Percentiles rank a stretch among this genome's conserved stretches.
Conservation (phyloP, 2,797 vertebrate genomes). For the Scolopax rusticola region DNA sequence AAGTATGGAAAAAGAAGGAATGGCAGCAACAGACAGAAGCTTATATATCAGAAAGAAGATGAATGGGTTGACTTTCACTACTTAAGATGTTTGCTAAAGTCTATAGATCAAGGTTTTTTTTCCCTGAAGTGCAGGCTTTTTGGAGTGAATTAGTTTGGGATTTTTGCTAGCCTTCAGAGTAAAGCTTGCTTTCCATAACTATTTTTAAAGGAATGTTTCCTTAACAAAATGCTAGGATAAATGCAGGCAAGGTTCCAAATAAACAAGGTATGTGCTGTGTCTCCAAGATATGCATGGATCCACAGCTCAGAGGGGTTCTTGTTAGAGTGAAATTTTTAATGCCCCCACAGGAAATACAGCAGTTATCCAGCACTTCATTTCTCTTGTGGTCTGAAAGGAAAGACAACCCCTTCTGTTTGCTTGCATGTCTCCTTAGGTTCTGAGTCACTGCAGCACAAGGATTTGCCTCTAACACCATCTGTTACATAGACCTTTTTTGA, state of each 20-base stretch:
- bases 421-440: neutral
- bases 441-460: neutral
- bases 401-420: neutral
- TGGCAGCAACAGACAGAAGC: neutral
- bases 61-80: neutral
- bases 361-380: neutral
- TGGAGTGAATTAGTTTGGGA: neutral
- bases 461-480: neutral
- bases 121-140: fast-evolving
- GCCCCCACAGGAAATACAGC: neutral
- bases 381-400: neutral
- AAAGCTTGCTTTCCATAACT: neutral
- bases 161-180: neutral
- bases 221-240: neutral
- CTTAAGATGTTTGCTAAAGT: neutral
- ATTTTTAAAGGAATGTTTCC: neutral
- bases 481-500: neutral
- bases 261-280: neutral
- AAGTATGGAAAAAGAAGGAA: neutral
- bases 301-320: neutral
- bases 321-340: neutral
- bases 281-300: neutral
- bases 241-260: neutral
- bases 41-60: neutral
- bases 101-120: fast-evolving